Conservation (phyloP, 1,140 invertebrate species). For the Augochlora pura region DNA sequence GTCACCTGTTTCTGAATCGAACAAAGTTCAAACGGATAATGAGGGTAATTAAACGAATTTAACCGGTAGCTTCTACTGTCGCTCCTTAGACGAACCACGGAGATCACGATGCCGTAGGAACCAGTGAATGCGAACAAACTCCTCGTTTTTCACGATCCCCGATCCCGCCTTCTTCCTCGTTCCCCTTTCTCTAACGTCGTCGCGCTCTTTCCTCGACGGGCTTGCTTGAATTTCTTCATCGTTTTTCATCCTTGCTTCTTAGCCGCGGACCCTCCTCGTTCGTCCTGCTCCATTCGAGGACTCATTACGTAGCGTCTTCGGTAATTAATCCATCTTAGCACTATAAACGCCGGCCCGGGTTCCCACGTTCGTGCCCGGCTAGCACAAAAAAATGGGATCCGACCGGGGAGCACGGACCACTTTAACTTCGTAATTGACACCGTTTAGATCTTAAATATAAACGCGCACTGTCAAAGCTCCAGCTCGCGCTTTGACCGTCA, state of each 20-base stretch:
- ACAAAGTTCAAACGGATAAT: constrained; percentile 57
- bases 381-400: not conserved
- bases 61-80: constrained; percentile 41
- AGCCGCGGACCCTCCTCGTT: not conserved
- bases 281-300: constrained; percentile 10
- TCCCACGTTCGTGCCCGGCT: not conserved
- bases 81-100: constrained; percentile 27
- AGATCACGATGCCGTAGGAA: constrained; percentile 12
- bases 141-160: constrained; percentile 12
- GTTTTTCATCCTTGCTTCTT: not conserved
- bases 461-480: constrained; percentile 6
- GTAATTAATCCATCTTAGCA: constrained; percentile 43
- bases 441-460: not conserved
- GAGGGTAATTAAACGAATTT: constrained; percentile 63
- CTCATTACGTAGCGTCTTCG: constrained; percentile 42
- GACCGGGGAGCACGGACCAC: not conserved
- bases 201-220: not conserved
- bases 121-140: constrained; percentile 34
- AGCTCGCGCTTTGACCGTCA: too few species aligned
- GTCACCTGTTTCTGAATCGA: constrained; percentile 27
- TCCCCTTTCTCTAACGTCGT: not conserved
- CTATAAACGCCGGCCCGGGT: not conserved
- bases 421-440: constrained; percentile 39
- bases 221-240: not conserved
- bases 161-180: not conserved